These are phyloP conservation scores for Diachasmimorpha longicaudata DNA, from an alignment of 1,140 invertebrate species.

Conservation along the genomic window DNA sequence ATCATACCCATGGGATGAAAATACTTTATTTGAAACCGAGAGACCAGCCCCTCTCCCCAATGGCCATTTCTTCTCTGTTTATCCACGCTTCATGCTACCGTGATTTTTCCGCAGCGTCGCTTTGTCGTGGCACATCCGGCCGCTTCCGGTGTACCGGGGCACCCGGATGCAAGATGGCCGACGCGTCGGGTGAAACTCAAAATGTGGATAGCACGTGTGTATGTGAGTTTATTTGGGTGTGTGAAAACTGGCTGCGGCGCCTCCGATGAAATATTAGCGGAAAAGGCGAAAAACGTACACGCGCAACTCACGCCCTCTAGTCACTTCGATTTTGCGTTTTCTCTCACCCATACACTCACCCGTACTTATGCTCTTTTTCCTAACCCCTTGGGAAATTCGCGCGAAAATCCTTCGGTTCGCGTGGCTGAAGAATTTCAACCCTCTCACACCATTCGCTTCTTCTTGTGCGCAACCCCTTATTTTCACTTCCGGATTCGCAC, in stretches of 20 bases:
- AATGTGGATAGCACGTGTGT: background rate
- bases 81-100: constrained; percentile 54
- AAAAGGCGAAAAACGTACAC: constrained; percentile 45
- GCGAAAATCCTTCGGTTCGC: constrained; percentile 23
- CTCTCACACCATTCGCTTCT: background rate
- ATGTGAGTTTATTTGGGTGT: background rate
- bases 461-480: background rate
- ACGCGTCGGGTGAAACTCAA: constrained; percentile 33
- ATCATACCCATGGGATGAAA: background rate
- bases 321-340: constrained; percentile 10
- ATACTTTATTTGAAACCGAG: background rate
- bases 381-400: constrained; percentile 17
- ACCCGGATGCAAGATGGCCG: constrained; percentile 60
- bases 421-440: constrained; percentile 9
- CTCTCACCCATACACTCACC: constrained; percentile 27
- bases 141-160: constrained; percentile 49
- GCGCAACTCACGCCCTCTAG: background rate
- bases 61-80: constrained; percentile 42
- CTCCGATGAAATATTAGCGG: constrained; percentile 59
- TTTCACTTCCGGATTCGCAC: constrained; percentile 20
- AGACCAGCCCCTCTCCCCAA: constrained; percentile 1
- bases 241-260: constrained; percentile 17
- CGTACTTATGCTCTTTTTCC: constrained; percentile 15
- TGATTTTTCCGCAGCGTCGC: constrained; percentile 58
- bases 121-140: constrained; percentile 58